phyloP scores from a whole-genome alignment of 2,888 invertebrate species.

The Lasioglossum villosulum region DNA sequence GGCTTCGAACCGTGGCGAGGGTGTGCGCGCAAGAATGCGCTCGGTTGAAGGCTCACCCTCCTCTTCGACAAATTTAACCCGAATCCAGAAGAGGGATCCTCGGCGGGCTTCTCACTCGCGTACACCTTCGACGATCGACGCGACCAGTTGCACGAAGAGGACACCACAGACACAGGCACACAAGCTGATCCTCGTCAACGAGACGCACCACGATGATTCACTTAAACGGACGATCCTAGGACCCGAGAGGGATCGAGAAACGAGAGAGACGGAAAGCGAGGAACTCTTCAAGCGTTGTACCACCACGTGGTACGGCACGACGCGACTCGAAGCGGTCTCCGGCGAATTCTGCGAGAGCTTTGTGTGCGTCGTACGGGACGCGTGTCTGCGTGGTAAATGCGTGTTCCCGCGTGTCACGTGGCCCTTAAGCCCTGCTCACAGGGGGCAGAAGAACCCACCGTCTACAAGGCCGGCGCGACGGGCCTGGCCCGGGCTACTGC shows the following conservation, averaged over 20 bases:
- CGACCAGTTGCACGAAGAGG: not conserved
- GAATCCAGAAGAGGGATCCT: not conserved
- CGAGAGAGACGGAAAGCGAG: not conserved
- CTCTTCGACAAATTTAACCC: not conserved
- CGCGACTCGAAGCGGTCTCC: constrained; percentile 46
- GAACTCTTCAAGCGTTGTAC: constrained; percentile 2
- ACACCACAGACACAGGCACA: not conserved
- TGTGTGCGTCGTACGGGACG: constrained; percentile 23
- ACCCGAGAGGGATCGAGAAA: not conserved
- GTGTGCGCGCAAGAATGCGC: not conserved
- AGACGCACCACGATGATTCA: constrained; percentile 39
- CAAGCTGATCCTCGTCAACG: not conserved
- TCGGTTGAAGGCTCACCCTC: not conserved
- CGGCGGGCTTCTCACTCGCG: not conserved
- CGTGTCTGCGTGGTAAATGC: constrained; percentile 47
- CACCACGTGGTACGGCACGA: constrained; percentile 48
- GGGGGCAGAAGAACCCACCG: constrained; percentile 46
- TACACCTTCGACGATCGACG: constrained; percentile 4
- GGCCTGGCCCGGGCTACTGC: constrained; percentile 17
- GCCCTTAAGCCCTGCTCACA: constrained; percentile 64
- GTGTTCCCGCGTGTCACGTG: constrained; percentile 68
- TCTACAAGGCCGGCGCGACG: constrained; percentile 26
- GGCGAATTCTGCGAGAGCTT: constrained; percentile 56
- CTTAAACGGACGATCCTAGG: not conserved
- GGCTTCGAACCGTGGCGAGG: not conserved